Percentiles rank a stretch among this genome's conserved stretches.
phyloP scores from a whole-genome alignment of 2,113 vertebrate genomes.

The Seriola aureovittata region DNA sequence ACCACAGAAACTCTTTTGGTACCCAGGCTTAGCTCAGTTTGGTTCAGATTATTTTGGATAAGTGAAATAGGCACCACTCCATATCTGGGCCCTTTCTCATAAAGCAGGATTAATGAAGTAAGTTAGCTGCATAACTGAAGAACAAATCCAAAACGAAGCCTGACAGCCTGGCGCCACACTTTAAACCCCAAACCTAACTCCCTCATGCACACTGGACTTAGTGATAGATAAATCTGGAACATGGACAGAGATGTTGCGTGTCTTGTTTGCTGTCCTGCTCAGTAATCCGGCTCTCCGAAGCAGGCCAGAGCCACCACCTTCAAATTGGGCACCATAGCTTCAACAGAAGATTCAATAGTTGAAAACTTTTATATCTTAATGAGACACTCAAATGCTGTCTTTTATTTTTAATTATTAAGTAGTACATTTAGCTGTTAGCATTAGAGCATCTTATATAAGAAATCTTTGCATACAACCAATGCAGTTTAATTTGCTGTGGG shows the following conservation, averaged over 20 bases:
- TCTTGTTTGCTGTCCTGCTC: neutral
- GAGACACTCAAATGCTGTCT: neutral
- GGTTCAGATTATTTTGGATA: conserved; percentile 20
- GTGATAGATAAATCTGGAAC: conserved; percentile 3
- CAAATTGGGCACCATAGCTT: neutral
- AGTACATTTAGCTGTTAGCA: neutral
- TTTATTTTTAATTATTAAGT: neutral
- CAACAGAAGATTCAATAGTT: neutral
- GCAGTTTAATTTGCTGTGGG: neutral
- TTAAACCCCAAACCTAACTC: neutral
- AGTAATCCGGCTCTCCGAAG: neutral
- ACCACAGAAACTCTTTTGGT: neutral
- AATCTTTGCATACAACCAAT: conserved; percentile 5
- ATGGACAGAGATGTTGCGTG: neutral
- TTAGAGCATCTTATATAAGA: conserved; percentile 3
- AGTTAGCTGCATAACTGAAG: conserved; percentile 29
- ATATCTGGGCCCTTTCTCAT: neutral
- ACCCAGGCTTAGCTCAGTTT: neutral
- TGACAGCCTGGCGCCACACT: neutral
- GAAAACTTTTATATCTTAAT: conserved; percentile 7
- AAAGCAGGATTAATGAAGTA: conserved; percentile 36
- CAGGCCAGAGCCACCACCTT: neutral
- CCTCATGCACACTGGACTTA: neutral
- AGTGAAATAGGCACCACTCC: neutral
- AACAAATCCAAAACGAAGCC: neutral